A percentile compares a stretch with the other conserved stretches of the same genome.
These are phyloP conservation scores for Xestia rhomboidea DNA, from an alignment of 2,888 invertebrate species.

Conservation along the genomic window DNA sequence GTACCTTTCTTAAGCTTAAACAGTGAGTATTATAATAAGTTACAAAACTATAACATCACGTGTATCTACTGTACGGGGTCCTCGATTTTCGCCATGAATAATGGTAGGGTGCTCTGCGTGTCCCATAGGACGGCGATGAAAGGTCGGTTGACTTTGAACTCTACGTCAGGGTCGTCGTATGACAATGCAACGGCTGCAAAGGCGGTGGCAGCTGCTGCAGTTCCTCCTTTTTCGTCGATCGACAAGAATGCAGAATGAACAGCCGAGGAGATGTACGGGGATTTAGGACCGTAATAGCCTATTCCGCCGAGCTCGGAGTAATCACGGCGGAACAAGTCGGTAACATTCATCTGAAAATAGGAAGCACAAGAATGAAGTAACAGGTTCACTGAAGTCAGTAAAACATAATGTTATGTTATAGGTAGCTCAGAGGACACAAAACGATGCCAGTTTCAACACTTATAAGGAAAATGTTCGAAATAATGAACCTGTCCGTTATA, in stretches of 20 bases:
- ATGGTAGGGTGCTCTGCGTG: constrained; percentile 80
- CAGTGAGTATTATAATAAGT: constrained; percentile 60
- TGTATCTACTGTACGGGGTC: constrained; percentile 77
- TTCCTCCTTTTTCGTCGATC: constrained; percentile 89
- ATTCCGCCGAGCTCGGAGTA: constrained; percentile 80
- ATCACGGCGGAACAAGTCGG: constrained; percentile 80
- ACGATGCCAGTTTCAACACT: not conserved
- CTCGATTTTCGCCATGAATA: constrained; percentile 88
- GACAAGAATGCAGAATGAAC: constrained; percentile 88
- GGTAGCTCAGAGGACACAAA: not conserved
- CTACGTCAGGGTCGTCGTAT: constrained; percentile 78
- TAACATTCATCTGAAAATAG: constrained; percentile 84
- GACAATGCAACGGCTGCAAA: constrained; percentile 87
- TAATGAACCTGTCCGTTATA: constrained; percentile 19
- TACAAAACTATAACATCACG: constrained; percentile 16
- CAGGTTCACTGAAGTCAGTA: not conserved
- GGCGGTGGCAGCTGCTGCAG: constrained; percentile 86
- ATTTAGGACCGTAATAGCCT: constrained; percentile 71
- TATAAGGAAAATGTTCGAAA: constrained; percentile 40
- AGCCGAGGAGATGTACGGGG: constrained; percentile 84
- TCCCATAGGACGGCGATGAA: constrained; percentile 89
- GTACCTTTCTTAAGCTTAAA: constrained; percentile 1
- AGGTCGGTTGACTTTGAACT: constrained; percentile 86
- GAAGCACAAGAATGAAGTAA: not conserved
- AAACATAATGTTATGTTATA: too few relatives aligned